Evolutionary conservation across 2,113 vertebrate genomes (phyloP).

Genomic region (Herpailurus yagouaroundi): DNA sequence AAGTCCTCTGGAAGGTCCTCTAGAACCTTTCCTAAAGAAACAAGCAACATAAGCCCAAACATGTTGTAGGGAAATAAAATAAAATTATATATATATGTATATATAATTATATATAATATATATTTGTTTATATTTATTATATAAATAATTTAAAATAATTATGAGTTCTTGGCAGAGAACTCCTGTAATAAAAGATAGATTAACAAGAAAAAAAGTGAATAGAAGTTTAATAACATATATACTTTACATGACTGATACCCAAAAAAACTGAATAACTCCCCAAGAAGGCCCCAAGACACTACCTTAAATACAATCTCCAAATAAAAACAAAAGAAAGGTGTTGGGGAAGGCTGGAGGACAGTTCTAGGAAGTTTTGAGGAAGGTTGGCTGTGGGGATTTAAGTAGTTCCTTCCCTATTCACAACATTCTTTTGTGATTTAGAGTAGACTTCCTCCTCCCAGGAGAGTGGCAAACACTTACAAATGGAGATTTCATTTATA

Average conservation of each 20-base stretch:
- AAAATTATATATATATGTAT: neutral
- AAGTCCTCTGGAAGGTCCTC: neutral
- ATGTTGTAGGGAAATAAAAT: neutral
- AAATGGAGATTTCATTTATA: slow-evolving; percentile 28
- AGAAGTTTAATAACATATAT: neutral
- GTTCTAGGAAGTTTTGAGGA: neutral
- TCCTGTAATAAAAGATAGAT: neutral
- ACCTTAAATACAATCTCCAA: neutral
- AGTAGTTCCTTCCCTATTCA: neutral
- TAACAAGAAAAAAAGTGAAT: neutral
- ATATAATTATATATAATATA: neutral
- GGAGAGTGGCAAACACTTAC: neutral
- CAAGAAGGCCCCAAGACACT: neutral
- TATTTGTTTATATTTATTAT: neutral
- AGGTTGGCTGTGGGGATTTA: neutral
- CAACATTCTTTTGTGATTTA: neutral
- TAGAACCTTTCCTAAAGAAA: neutral
- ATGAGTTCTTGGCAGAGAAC: neutral
- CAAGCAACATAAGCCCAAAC: neutral
- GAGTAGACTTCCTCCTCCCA: neutral
- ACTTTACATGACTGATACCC: neutral
- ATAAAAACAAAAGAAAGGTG: neutral
- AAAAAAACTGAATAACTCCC: neutral
- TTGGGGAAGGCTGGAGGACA: no score
- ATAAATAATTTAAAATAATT: neutral